Percentiles rank a stretch among this genome's conserved stretches.
phyloP scores from a whole-genome alignment of 2,888 invertebrate species.

The Tholera decimalis region DNA sequence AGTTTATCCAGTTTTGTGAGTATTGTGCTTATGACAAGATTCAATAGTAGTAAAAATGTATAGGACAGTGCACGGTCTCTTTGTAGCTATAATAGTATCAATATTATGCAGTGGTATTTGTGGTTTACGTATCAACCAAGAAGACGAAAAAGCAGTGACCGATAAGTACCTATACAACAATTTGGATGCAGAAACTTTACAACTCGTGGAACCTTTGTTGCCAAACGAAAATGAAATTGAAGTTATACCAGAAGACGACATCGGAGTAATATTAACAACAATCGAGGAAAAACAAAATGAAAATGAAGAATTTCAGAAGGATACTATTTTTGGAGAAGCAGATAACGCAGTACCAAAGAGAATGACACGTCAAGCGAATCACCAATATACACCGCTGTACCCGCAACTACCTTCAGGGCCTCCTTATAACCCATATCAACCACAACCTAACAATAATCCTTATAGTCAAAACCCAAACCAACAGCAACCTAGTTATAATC shows the following conservation, averaged over 20 bases:
- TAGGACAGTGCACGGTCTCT: constrained; percentile 59
- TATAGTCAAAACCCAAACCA: constrained; percentile 56
- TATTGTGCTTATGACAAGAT: constrained; percentile 37
- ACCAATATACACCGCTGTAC: constrained; percentile 68
- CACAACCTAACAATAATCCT: constrained; percentile 46
- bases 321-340: constrained; percentile 4
- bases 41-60: constrained; percentile 72
- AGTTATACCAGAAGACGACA: constrained; percentile 34
- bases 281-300: constrained; percentile 12
- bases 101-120: constrained; percentile 62
- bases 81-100: constrained; percentile 59
- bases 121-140: constrained; percentile 53
- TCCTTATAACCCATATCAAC: constrained; percentile 64
- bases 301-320: constrained; percentile 15
- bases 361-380: constrained; percentile 67
- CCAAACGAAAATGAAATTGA: constrained; percentile 34
- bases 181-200: constrained; percentile 22
- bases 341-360: constrained; percentile 54
- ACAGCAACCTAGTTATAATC: constrained; percentile 47
- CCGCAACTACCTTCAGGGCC: constrained; percentile 69
- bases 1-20: constrained; percentile 69
- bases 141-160: constrained; percentile 26
- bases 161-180: constrained; percentile 18
- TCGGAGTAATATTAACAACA: constrained; percentile 1
- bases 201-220: constrained; percentile 20